Percentiles rank a stretch among this genome's conserved stretches.
phyloP scores from a whole-genome alignment of 1,140 invertebrate genomes.

The Diachasma alloeum region DNA sequence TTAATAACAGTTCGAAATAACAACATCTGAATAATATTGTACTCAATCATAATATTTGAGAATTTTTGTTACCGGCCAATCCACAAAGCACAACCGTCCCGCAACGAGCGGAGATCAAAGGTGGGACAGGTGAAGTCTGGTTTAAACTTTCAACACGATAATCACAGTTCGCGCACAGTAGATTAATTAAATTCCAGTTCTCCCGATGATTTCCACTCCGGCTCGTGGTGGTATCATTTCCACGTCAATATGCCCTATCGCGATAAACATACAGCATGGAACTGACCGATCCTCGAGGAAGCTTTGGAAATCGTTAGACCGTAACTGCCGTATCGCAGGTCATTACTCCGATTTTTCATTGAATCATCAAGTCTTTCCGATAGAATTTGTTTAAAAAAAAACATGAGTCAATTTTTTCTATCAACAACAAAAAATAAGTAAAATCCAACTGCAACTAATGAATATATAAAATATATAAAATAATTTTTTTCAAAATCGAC shows the following conservation, averaged over 20 bases:
- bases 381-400: too few species aligned
- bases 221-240: not conserved
- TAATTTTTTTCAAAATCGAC: too few species aligned
- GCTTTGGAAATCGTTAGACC: not conserved
- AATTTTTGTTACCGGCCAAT: not conserved
- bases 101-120: slow-evolving; percentile 35
- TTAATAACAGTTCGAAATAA: too few species aligned
- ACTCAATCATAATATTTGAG: slow-evolving; percentile 4
- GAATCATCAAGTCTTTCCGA: too few species aligned
- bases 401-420: too few species aligned
- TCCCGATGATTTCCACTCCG: not conserved
- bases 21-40: too few species aligned
- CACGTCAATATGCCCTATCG: not conserved
- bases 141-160: slow-evolving; percentile 50
- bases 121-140: slow-evolving; percentile 46
- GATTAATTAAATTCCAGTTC: slow-evolving; percentile 54
- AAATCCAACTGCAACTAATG: too few species aligned
- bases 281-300: not conserved
- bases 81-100: too few species aligned
- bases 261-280: not conserved
- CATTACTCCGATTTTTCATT: too few species aligned
- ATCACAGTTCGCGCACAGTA: slow-evolving; percentile 43
- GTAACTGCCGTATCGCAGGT: too few species aligned
- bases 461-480: too few species aligned
- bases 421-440: too few species aligned